Base-by-base conservation (phyloP, 2,888 invertebrate genomes). In the Noctua comes region DNA sequence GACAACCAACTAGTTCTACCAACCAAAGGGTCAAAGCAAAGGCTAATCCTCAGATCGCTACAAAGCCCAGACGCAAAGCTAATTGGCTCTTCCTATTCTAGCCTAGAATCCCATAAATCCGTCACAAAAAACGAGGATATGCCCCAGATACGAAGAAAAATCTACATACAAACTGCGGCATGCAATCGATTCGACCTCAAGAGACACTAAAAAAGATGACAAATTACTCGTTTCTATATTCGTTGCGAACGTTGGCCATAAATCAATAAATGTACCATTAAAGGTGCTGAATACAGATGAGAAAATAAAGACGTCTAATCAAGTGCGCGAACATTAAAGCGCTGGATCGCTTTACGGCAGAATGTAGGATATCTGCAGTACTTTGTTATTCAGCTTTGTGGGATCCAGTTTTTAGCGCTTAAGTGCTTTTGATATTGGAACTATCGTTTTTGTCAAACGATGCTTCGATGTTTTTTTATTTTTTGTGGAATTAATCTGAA, bases 381-480 rank as follows among this genome's bases (percentile, higher is more conserved):
- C 77, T 84, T 73, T 76, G 73, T 86, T 73, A 68, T 75, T 62
- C 77, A 82, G 73, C 73, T 79, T 82, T 77, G 43, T 68, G 36
- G 46, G n/a, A 76, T 65, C 69, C 62, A 82, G 69, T 83, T 83
- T 84, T 83, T 64, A 79, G 83, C 83, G 68, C 73, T 64, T 72
- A 73, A 79, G 86, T 82, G 83, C 86, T 85, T 86, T 86, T 86
- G 80, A 83, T 86, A 86, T 86, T 79, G 74, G 75, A 79, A 83
- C 75, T 83, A 75, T 80, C 69, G 74, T 59, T 83, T 85, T 75
- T 80, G 74, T 77, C 80, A 80, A 86, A 80, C 86, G 75, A 59
- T 46, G 73, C 48, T 74, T 57, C 51, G 36, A 40, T 70, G 62
- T 62, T 79, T 83, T 83, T 85, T 76, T 85, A 31, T 36, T 76